phyloP scores from a whole-genome alignment of 2,113 vertebrate genomes.

The Thinocorus orbignyianus region DNA sequence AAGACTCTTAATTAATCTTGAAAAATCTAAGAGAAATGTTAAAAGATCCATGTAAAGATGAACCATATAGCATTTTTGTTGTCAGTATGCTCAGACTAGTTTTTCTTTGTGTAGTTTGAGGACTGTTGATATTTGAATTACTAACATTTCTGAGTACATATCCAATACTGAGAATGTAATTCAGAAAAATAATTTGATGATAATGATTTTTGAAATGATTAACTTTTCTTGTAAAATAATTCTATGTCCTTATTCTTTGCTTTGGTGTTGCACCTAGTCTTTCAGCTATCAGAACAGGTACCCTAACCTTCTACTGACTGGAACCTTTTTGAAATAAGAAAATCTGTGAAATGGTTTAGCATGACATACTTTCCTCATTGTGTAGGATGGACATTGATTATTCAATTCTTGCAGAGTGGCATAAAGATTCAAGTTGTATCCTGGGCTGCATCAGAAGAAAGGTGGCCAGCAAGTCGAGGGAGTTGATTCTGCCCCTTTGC shows the following conservation, averaged over 20 bases:
- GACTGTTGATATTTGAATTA: neutral
- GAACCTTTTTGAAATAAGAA: neutral
- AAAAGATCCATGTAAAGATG: neutral
- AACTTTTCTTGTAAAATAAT: neutral
- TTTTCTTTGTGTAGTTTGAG: neutral
- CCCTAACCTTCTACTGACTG: neutral
- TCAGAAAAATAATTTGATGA: neutral
- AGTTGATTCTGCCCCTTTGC: neutral
- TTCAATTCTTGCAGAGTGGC: neutral
- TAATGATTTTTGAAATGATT: neutral
- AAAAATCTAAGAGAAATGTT: neutral
- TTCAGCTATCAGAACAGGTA: neutral
- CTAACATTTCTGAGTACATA: neutral
- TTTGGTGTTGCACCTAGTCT: neutral
- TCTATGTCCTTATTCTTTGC: neutral
- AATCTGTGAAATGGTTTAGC: neutral
- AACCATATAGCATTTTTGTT: neutral
- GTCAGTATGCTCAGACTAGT: neutral
- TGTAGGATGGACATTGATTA: neutral
- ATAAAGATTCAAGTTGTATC: neutral
- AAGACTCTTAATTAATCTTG: neutral
- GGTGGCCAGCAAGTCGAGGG: fast-evolving
- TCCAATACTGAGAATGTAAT: neutral
- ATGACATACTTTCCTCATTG: neutral
- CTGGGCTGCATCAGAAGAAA: neutral